Evolutionary conservation across 2,113 vertebrate genomes (phyloP), one percentile per base, ranked within the genome.

Genomic region (Budorcas taxicolor): DNA sequence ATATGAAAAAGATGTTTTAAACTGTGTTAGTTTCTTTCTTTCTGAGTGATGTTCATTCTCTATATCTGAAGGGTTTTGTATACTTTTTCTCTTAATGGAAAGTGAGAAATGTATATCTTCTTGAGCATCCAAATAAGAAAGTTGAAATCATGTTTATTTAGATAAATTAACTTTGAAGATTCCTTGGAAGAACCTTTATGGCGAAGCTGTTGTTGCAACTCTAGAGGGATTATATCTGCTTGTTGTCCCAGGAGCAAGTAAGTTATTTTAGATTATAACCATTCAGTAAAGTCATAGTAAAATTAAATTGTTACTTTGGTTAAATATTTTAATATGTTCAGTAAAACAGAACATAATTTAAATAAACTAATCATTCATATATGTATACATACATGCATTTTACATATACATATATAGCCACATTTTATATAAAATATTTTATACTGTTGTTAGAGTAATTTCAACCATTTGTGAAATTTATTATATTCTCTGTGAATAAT

Each of bases 111-210:
- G 45, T 93, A 0, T 95, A 25, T 97, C 10, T 91, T 91, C 47
- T 95, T 94, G 62, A 97, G 47, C 50, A 86, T 8, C 71, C 33
- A 94, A 81, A 62, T 91, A 81, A 96, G 33, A 86, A 94, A 16
- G 16, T 81, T 91, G 14, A 90, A 97, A 96, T 98, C 98, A 87
- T 95, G 92, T 99, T 97, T 98, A 58, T 98, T 90, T 98, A 99
- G 99, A 99, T 93, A 99, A 99, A 97, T 99, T 99, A 91, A 99
- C 99, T 10, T 92, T 99, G 99, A 99, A 99, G 98, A 99, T 99
- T 96, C 99, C 99, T 58, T 99, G 99, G 99, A 99, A 99, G 98
- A 99, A 99, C 97, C 99, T 99, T 21, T 99, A 99, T 96, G 99
- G 98, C 0, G 99, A 99, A 45, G 99, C 99, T 7, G 99, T 99